Evolutionary conservation across 1,140 invertebrate genomes (phyloP).

Genomic region (Armadillidium nasatum): DNA sequence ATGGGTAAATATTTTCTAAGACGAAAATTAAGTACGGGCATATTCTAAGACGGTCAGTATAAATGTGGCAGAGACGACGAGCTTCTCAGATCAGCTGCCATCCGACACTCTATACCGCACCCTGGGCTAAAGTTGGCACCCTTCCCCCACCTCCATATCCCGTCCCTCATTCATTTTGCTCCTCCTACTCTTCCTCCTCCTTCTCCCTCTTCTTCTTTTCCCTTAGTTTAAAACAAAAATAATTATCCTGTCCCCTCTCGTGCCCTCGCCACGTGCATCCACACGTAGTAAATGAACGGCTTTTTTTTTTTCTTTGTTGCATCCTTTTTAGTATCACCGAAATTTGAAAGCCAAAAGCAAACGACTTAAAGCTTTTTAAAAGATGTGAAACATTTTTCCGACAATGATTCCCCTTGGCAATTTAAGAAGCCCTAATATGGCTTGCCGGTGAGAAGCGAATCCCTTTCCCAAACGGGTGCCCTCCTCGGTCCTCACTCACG

Average conservation of each 20-base stretch:
- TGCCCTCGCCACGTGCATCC: slow-evolving; percentile 4
- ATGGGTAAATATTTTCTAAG: too few species aligned
- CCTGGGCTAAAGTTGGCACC: slow-evolving; percentile 2
- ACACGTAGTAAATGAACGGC: too few species aligned
- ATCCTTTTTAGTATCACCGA: too few species aligned
- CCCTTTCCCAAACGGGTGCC: background rate
- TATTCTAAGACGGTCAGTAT: background rate
- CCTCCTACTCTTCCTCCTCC: background rate
- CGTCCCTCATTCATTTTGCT: background rate
- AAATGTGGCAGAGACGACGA: background rate
- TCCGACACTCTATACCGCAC: slow-evolving; percentile 5
- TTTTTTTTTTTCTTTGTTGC: too few species aligned
- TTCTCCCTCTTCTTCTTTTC: background rate
- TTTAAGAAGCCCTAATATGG: background rate
- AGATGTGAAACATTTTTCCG: background rate
- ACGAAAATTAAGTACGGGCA: background rate
- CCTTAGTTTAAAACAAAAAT: background rate
- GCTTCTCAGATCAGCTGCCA: background rate
- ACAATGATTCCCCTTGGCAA: background rate
- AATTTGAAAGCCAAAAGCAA: too few species aligned
- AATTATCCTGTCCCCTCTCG: background rate
- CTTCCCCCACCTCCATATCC: background rate
- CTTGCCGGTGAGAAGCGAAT: background rate
- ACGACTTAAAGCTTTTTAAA: too few species aligned
- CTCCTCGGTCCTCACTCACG: background rate